A percentile compares a stretch with the other conserved stretches of the same genome.
Conservation (phyloP, 2,888 invertebrate species). For the Melikaiella ostensackeni region DNA sequence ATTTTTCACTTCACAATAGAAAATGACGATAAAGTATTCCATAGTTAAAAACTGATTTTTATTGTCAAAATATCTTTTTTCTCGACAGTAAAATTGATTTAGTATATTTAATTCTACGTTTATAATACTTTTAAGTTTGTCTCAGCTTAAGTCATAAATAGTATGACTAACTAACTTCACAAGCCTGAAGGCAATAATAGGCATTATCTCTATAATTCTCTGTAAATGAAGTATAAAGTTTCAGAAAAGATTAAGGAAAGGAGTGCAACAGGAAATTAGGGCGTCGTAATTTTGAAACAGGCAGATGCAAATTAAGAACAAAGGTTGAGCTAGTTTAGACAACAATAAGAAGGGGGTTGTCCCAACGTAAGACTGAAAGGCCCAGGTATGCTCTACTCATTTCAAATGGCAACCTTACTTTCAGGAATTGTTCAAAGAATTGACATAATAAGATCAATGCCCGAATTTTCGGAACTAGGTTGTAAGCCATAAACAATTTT, state of each 20-base stretch:
- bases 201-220: not conserved
- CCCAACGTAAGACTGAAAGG: no score
- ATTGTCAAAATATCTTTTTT: not conserved
- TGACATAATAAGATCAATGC: no score
- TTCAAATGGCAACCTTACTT: no score
- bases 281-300: no score
- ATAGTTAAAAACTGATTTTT: not conserved
- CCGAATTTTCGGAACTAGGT: no score
- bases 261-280: not conserved
- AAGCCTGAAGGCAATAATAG: not conserved
- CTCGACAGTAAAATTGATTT: not conserved
- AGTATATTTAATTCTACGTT: not conserved
- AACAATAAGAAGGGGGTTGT: no score
- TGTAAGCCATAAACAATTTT: no score
- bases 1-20: not conserved
- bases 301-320: no score
- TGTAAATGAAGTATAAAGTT: not conserved
- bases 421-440: no score
- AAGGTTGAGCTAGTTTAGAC: no score
- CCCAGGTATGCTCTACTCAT: no score
- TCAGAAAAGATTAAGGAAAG: not conserved
- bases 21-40: not conserved
- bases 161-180: not conserved
- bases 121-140: not conserved
- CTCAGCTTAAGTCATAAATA: not conserved